Base-by-base conservation (phyloP, 2,888 invertebrate species). In the Campopleginae sp. region DNA sequence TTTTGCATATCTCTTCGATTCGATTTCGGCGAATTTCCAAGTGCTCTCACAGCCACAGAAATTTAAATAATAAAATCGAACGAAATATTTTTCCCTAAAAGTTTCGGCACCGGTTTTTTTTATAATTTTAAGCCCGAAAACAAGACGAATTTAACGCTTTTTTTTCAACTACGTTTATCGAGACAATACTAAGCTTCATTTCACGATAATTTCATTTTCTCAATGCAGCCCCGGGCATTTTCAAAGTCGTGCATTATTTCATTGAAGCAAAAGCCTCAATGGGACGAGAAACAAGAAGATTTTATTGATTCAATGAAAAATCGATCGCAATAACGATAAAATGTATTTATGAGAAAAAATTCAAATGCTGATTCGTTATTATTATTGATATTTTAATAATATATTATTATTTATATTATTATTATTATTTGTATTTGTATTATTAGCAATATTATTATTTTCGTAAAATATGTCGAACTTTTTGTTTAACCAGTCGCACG, bases 391-490 rank as follows among this genome's bases (percentile, higher is more conserved):
- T 54, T 44, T 33, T 38, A 38, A 38, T 38, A 0, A 38, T 38
- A 38, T 38, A 38, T 54, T 33, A 71, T 71, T 33, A 31, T 17
- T 33, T 19, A 19, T 71, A 71, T 71, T 51, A 71, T 54, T 54
- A 71, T 38, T 51, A 6, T 14, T 48, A 65, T 63, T 33, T n/a
- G 7, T 51, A 38, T 23, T 65, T 33, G 44, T 54, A 46, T 46
- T 66, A 77, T 38, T 77, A 38, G 14, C 66, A 77, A 19, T 61
- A 38, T 51, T 80, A 80, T 66, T 72, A 63, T 76, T 65, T 68
- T 79, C 51, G 54, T 79, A 82, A 82, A 84, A 84, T 85, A 84
- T 68, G 38, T 81, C 51, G 74, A 81, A 82, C 76, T 51, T 71
- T 46, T n/a, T 66, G n/a, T 54, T 58, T 48, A 71, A 42, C 54